A percentile compares a stretch with the other conserved stretches of the same genome.
phyloP scores from a whole-genome alignment of 2,888 invertebrate genomes.

The Biston stratarius region DNA sequence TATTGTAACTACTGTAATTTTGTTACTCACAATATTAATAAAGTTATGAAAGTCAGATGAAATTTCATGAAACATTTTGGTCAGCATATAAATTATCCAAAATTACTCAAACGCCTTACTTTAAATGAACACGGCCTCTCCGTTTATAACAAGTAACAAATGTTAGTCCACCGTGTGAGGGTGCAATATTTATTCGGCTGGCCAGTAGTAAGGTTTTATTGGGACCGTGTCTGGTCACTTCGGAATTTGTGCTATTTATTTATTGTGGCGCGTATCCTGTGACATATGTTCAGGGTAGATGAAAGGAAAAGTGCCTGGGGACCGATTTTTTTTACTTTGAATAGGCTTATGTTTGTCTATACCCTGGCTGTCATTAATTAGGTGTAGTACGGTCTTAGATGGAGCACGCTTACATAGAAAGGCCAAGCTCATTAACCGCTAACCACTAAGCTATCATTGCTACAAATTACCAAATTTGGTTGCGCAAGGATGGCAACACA shows the following conservation, averaged over 20 bases:
- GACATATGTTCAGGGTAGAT: conserved; percentile 67
- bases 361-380: too few species aligned
- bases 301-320: conserved; percentile 15
- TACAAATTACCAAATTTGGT: too few species aligned
- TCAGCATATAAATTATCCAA: too few species aligned
- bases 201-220: conserved; percentile 77
- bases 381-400: too few species aligned
- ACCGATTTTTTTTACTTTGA: conserved; percentile 33
- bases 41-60: too few species aligned
- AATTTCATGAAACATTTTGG: too few species aligned
- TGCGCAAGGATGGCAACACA: too few species aligned
- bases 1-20: too few species aligned
- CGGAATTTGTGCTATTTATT: conserved; percentile 85
- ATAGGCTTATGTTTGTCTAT: not conserved
- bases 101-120: not conserved
- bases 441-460: too few species aligned
- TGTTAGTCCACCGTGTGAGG: conserved; percentile 44
- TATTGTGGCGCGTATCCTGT: conserved; percentile 77
- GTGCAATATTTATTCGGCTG: conserved; percentile 75
- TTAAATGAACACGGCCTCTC: not conserved
- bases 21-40: too few species aligned
- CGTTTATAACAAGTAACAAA: conserved; percentile 49
- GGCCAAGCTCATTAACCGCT: too few species aligned
- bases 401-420: too few species aligned
- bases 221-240: conserved; percentile 81